Percentiles rank a stretch among this genome's conserved stretches.
Evolutionary conservation across 2,797 vertebrate genomes (phyloP).

Genomic region (Xenentodon cancila): DNA sequence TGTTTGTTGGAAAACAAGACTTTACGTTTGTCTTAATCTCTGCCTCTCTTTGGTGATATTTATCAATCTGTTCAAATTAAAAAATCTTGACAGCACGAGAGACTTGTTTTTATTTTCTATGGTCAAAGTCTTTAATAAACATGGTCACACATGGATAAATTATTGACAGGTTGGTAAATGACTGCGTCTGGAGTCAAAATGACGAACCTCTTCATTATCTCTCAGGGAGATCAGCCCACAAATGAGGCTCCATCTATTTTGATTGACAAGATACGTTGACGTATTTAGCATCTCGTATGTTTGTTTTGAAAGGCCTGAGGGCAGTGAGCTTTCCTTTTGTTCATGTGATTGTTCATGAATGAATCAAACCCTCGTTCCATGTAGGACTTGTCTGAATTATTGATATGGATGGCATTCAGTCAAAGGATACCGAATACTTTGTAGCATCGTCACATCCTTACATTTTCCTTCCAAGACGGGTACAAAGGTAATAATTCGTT

Average conservation of each 20-base stretch:
- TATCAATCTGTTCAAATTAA: neutral
- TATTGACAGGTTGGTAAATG: constrained; percentile 3
- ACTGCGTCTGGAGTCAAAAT: constrained; percentile 26
- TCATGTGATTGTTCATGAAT: constrained; percentile 48
- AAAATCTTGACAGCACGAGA: neutral
- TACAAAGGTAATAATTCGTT: constrained; percentile 10
- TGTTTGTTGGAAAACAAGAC: no score
- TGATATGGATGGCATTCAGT: constrained; percentile 63
- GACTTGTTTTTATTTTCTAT: neutral
- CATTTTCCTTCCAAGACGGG: constrained; percentile 42
- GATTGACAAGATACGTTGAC: constrained; percentile 49
- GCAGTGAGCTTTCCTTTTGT: constrained; percentile 48
- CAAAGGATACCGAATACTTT: constrained; percentile 62
- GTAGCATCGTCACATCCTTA: constrained; percentile 39
- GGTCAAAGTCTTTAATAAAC: neutral
- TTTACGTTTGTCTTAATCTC: no score
- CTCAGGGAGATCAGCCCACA: constrained; percentile 22
- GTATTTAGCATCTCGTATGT: constrained; percentile 49
- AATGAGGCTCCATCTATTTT: constrained; percentile 48
- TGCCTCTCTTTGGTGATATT: no score
- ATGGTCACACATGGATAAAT: constrained; percentile 11
- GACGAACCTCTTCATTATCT: constrained; percentile 28
- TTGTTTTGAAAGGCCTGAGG: constrained; percentile 37
- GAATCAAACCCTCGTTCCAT: constrained; percentile 45
- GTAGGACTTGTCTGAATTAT: constrained; percentile 69